phyloP scores from a whole-genome alignment of 2,797 vertebrate species.

The Cuniculus paca region DNA sequence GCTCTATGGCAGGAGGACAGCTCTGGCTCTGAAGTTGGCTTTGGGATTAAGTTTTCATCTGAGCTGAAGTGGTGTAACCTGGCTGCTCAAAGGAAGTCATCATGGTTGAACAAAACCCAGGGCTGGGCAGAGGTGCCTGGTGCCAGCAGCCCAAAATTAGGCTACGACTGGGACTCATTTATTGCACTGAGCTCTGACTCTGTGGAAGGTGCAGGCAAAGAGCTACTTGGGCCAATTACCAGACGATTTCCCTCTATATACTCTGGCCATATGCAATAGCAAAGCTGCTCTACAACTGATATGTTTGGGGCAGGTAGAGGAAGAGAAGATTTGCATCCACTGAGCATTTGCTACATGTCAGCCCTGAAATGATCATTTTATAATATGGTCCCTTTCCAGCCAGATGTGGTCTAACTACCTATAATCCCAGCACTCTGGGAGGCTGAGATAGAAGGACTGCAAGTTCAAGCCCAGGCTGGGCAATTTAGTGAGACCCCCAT shows the following conservation, averaged over 20 bases:
- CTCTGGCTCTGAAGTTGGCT: not conserved
- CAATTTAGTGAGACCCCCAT: not conserved
- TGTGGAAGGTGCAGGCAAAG: not conserved
- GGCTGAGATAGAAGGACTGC: not conserved
- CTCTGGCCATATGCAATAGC: not conserved
- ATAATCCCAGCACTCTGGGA: not conserved
- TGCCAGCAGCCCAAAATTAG: not conserved
- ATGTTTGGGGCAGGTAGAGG: accelerated
- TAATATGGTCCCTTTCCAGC: not conserved
- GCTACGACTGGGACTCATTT: not conserved
- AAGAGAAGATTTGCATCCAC: not conserved
- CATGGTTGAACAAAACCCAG: accelerated
- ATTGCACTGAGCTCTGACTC: not conserved
- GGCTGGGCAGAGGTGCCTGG: not conserved
- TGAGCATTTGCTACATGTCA: accelerated
- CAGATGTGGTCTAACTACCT: not conserved
- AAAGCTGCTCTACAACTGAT: not conserved
- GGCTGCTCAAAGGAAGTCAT: not conserved
- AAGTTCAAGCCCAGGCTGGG: not conserved
- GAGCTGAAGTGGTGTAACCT: not conserved
- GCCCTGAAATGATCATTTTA: not conserved
- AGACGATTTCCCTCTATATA: not conserved
- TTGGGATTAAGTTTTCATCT: not conserved
- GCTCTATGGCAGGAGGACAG: not conserved
- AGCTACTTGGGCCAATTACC: not conserved